phyloP scores from a whole-genome alignment of 2,797 vertebrate species.

The Aeoliscus strigatus region DNA sequence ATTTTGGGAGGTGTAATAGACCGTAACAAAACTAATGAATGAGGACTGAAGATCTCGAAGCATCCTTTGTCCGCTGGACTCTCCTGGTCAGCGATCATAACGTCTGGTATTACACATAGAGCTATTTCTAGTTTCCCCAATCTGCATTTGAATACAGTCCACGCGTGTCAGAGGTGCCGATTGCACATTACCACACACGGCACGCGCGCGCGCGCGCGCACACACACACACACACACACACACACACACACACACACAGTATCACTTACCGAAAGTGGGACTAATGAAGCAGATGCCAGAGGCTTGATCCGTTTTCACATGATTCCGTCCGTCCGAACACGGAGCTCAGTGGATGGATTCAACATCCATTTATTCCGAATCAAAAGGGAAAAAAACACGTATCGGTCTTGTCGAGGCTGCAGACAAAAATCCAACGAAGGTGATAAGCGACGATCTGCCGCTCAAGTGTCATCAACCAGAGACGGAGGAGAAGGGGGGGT shows the following conservation, averaged over 20 bases:
- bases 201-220: too few relatives aligned
- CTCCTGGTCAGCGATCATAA: too few relatives aligned
- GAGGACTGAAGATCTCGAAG: too few relatives aligned
- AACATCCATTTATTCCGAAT: conserved; percentile 55
- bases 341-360: conserved; percentile 27
- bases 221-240: conserved; percentile 12
- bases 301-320: conserved; percentile 35
- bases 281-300: conserved; percentile 39
- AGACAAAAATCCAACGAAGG: conserved; percentile 50
- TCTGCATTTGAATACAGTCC: too few relatives aligned
- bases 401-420: conserved; percentile 5
- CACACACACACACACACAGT: conserved; percentile 28
- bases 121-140: too few relatives aligned
- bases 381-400: conserved; percentile 13
- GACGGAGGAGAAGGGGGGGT: conserved; percentile 13
- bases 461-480: conserved; percentile 49
- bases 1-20: conserved; percentile 20
- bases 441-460: conserved; percentile 33
- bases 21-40: conserved; percentile 27
- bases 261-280: conserved; percentile 66
- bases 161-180: too few relatives aligned
- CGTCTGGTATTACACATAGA: too few relatives aligned
- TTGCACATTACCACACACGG: too few relatives aligned
- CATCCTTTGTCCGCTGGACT: too few relatives aligned
- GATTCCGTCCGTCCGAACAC: conserved; percentile 39